These are phyloP conservation scores for Myopa testacea DNA, from an alignment of 2,888 invertebrate genomes.

Conservation along the genomic window DNA sequence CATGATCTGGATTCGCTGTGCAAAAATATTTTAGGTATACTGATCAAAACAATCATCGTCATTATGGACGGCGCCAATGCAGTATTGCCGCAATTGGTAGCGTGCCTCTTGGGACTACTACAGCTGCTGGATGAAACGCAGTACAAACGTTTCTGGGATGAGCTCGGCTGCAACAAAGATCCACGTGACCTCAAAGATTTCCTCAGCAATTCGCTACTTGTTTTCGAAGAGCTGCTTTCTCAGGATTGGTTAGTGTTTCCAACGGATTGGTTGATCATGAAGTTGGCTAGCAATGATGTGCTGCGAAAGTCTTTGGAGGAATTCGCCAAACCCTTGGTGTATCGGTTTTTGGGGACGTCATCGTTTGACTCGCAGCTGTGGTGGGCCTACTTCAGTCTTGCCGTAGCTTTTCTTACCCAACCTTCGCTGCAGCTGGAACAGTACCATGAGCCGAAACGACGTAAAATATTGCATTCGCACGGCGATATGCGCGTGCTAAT, in stretches of 20 bases:
- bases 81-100: conserved; percentile 81
- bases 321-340: conserved; percentile 87
- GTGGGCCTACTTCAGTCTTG: conserved; percentile 83
- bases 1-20: conserved; percentile 88
- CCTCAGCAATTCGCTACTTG: conserved; percentile 81
- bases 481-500: conserved; percentile 93
- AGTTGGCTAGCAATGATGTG: conserved; percentile 88
- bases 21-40: conserved; percentile 82
- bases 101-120: conserved; percentile 86
- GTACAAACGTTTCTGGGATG: conserved; percentile 88
- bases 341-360: conserved; percentile 80
- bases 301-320: conserved; percentile 88
- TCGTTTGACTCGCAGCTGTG: conserved; percentile 84
- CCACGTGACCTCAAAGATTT: conserved; percentile 88
- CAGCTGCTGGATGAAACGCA: conserved; percentile 89
- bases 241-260: conserved; percentile 75
- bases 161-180: conserved; percentile 74
- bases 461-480: conserved; percentile 82
- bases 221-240: conserved; percentile 66
- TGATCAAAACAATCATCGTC: conserved; percentile 86
- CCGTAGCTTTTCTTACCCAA: conserved; percentile 84
- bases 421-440: conserved; percentile 83
- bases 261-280: conserved; percentile 90
- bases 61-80: conserved; percentile 82
- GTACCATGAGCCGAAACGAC: conserved; percentile 82